These are phyloP conservation scores for Pristionchus exspectatus DNA, from an alignment of 2,888 invertebrate genomes.

Conservation along the genomic window DNA sequence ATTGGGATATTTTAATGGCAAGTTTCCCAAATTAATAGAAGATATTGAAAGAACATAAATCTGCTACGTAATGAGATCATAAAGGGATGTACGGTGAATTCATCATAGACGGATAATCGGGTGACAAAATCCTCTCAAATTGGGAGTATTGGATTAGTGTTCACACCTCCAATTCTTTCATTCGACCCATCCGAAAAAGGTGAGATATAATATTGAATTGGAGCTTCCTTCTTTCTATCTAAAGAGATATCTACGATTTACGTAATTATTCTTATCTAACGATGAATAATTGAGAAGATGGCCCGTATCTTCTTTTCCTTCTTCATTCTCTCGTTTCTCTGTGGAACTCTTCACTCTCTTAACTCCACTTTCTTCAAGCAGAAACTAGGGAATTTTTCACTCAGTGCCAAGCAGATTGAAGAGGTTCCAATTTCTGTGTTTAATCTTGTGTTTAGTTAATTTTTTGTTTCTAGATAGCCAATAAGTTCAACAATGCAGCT, in stretches of 20 bases:
- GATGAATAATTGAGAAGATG: not conserved
- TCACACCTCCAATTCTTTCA: not conserved
- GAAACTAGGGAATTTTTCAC: constrained; percentile 37
- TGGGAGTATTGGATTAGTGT: constrained; percentile 36
- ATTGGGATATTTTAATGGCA: too few relatives aligned
- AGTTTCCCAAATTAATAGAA: not conserved
- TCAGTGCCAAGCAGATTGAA: constrained; percentile 23
- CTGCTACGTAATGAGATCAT: not conserved
- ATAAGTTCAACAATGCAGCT: constrained; percentile 28
- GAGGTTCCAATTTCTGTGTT: not conserved
- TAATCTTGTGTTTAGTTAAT: too few relatives aligned
- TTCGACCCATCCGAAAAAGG: not conserved
- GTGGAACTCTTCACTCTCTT: not conserved
- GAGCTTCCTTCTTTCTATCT: not conserved
- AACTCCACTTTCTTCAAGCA: constrained; percentile 44
- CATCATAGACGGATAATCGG: not conserved
- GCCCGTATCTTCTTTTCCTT: not conserved
- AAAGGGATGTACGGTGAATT: not conserved
- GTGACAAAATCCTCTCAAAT: not conserved
- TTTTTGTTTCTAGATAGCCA: not conserved
- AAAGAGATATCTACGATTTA: not conserved
- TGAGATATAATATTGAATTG: not conserved
- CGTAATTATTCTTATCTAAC: not conserved
- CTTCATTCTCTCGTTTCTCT: not conserved
- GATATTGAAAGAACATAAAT: not conserved